Evolutionary conservation across 2,888 invertebrate species (phyloP), one percentile per base, ranked within the genome.

Genomic region (Campopleginae sp.): DNA sequence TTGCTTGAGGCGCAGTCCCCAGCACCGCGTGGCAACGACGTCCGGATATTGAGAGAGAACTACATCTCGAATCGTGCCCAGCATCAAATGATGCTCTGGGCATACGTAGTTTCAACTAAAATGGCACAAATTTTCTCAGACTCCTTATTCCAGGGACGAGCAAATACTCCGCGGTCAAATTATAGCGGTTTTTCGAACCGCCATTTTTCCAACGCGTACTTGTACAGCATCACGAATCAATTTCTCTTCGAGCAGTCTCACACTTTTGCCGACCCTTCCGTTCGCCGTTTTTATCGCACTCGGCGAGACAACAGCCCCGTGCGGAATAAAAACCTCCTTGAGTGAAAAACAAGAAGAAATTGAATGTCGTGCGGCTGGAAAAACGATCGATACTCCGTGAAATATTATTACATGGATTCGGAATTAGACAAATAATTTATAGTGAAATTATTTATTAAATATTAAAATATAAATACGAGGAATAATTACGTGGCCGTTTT

Each of bases 401-500:
- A 58, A 58, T 14, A 4, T 27, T n/a, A n/a, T n/a, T n/a, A n/a
- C n/a, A n/a, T n/a, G n/a, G n/a, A n/a, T 54, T 10, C 8, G 10
- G 4, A 54, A 54, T 23, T 23, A 10, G 23, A 23, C 0, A 23
- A 54, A 23, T 54, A 54, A 54, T 54, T 54, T 54, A 23, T 27
- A 12, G 23, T 33, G 33, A 33, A 33, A 33, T 33, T 33, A 33
- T 33, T 33, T 12, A 27, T 54, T 12, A 23, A 4, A 54, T 54
- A 6, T 23, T 2, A 54, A 54, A 58, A 68, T 27, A 68, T 63
- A 79, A 75, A 75, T 80, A 75, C 61, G 63, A 63, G 70, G 79
- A 75, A 70, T 74, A 84, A 76, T 80, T 76, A 76, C 80, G 76
- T 65, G 76, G 76, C 76, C 48, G n/a, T 71, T 80, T 80, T 58